Conservation (phyloP, 2,888 invertebrate species). For the Chaetogeoica ovagalla region DNA sequence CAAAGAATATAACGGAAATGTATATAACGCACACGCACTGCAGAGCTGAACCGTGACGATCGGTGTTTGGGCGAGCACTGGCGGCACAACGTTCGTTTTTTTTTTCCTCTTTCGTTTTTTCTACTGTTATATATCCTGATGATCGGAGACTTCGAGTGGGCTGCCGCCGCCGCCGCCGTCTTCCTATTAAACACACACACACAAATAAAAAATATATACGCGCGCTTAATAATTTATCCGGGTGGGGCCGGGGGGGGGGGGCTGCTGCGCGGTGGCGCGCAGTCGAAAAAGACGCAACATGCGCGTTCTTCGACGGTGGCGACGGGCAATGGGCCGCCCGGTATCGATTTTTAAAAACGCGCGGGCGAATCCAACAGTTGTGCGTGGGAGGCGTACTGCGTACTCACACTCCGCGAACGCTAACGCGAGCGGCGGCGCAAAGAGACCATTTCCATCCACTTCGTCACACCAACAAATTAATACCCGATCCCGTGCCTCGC, state of each 20-base stretch:
- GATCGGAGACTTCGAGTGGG: not conserved
- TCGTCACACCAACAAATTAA: no score
- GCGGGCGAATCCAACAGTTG: constrained; percentile 45
- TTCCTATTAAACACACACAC: not conserved
- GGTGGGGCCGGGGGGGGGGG: no score
- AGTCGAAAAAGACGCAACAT: constrained; percentile 21
- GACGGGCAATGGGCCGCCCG: not conserved
- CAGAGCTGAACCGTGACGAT: constrained; percentile 16
- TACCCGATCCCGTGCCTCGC: no score
- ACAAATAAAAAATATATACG: no score
- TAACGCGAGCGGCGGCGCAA: no score
- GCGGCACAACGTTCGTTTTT: not conserved
- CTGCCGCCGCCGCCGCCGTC: not conserved
- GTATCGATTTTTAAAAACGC: constrained; percentile 37
- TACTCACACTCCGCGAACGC: not conserved
- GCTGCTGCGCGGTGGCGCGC: no score
- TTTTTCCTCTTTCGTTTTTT: not conserved
- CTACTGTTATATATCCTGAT: not conserved
- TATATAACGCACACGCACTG: not conserved
- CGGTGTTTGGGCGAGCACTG: constrained; percentile 36
- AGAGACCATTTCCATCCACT: no score
- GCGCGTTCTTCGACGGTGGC: constrained; percentile 31
- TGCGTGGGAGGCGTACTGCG: constrained; percentile 30
- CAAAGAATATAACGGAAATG: no score
- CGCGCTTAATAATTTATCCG: no score